phyloP scores from a whole-genome alignment of 2,113 vertebrate species.

The Prionailurus bengalensis region DNA sequence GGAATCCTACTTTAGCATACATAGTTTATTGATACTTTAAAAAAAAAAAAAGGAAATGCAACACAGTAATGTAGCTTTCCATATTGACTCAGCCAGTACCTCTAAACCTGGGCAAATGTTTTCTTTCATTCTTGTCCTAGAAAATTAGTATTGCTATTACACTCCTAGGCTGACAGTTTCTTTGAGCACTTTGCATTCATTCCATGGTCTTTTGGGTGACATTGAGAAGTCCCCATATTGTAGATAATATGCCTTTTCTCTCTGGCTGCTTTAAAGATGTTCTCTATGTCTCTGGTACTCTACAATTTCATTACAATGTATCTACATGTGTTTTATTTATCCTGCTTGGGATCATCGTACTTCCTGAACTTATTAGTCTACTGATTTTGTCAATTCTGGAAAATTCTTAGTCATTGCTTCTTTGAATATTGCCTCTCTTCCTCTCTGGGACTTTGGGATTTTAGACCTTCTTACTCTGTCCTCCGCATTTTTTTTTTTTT shows the following conservation, averaged over 20 bases:
- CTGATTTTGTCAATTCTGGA: neutral
- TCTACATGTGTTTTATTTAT: neutral
- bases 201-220: neutral
- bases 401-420: neutral
- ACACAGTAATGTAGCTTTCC: neutral
- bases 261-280: neutral
- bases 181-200: neutral
- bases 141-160: neutral
- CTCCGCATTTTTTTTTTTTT: neutral
- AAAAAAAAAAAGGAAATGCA: neutral
- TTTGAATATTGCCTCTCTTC: neutral
- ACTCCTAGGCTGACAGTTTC: neutral
- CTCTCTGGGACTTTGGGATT: neutral
- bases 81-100: neutral
- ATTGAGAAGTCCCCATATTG: neutral
- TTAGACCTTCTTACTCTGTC: neutral
- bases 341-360: neutral
- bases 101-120: neutral
- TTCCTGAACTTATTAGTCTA: conserved; percentile 4
- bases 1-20: no score
- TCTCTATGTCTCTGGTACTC: neutral
- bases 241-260: neutral
- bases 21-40: neutral
- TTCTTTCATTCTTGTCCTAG: neutral
- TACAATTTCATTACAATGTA: neutral